Base-by-base conservation (phyloP, 1,140 invertebrate genomes). In the Aphelenchoides besseyi region DNA sequence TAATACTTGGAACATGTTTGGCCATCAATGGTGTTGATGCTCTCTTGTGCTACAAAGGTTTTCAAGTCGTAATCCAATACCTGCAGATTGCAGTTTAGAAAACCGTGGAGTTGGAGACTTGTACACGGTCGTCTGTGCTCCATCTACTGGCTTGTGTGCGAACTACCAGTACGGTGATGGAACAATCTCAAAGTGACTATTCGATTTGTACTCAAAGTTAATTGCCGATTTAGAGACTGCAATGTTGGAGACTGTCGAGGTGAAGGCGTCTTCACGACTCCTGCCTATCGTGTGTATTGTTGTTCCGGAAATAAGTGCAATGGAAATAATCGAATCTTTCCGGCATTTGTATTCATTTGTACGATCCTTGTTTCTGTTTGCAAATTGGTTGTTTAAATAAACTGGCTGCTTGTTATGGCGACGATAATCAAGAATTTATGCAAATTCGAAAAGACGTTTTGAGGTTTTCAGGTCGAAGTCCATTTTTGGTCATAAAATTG, bases 41-140 rank as follows among this genome's bases (percentile, higher is more conserved):
- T 48, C 23, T 48, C 12, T 48, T 48, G 41, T 48, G 41, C 41
- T 48, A 48, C 41, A 48, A 48, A 48, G 41, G 41, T 48, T n/a
- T n/a, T n/a, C n/a, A n/a, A n/a, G n/a, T n/a, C n/a, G n/a, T n/a
- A n/a, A n/a, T n/a, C n/a, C n/a, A n/a, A n/a, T n/a, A n/a, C n/a
- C n/a, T n/a, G n/a, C n/a, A n/a, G n/a, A n/a, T n/a, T n/a, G n/a
- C n/a, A 23, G 41, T 48, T 48, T 23, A 48, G 41, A 48, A 48
- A 12, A 48, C 41, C 41, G 41, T 23, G 12, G 41, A 23, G 41
- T 23, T 12, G 41, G 41, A 12, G 41, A 48, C 23, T 48, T 48
- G 41, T 48, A 48, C 41, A 48, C 41, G 41, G 41, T 48, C 41
- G 41, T 48, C 41, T 48, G 41, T 23, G 23, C 12, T 23, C 41